Conservation (phyloP, 2,888 invertebrate genomes). For the Chrysina gloriosa region DNA sequence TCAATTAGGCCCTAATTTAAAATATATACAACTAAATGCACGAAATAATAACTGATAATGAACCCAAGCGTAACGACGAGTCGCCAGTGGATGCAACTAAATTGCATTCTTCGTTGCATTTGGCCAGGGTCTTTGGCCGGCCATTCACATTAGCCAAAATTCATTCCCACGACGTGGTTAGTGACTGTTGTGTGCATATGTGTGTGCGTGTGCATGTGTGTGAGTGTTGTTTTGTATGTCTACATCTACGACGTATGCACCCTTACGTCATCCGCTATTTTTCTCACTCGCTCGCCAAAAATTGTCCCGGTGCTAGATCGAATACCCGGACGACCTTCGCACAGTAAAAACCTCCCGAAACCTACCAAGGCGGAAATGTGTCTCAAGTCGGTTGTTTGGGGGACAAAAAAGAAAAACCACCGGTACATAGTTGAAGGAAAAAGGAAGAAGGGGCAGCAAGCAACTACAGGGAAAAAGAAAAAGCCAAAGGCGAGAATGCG, state of each 20-base stretch:
- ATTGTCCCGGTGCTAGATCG: conserved; percentile 12
- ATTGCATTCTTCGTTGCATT: conserved; percentile 52
- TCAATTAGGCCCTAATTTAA: conserved; percentile 30
- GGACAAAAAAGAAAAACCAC: conserved; percentile 24
- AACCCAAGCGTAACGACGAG: conserved; percentile 55
- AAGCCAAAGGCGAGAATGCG: neutral
- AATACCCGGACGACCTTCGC: conserved; percentile 17
- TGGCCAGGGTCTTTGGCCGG: conserved; percentile 63
- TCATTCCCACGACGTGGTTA: conserved; percentile 39
- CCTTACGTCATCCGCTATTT: conserved; percentile 45
- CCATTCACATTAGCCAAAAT: conserved; percentile 61
- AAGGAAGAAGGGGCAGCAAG: neutral
- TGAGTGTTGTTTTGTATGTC: conserved; percentile 28
- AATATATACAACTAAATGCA: conserved; percentile 24
- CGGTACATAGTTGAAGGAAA: conserved; percentile 22
- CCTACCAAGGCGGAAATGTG: conserved; percentile 35
- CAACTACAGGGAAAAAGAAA: conserved; percentile 1
- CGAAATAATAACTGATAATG: conserved; percentile 42
- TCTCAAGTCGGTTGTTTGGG: conserved; percentile 26
- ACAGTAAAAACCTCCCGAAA: conserved; percentile 21
- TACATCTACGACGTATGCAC: conserved; percentile 32
- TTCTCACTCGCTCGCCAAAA: conserved; percentile 40
- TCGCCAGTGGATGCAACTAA: conserved; percentile 49
- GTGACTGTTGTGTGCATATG: conserved; percentile 16
- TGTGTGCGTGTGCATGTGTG: conserved; percentile 24